Evolutionary conservation across 1,140 invertebrate species (phyloP).

Genomic region (Pygmarrhopalites habei): DNA sequence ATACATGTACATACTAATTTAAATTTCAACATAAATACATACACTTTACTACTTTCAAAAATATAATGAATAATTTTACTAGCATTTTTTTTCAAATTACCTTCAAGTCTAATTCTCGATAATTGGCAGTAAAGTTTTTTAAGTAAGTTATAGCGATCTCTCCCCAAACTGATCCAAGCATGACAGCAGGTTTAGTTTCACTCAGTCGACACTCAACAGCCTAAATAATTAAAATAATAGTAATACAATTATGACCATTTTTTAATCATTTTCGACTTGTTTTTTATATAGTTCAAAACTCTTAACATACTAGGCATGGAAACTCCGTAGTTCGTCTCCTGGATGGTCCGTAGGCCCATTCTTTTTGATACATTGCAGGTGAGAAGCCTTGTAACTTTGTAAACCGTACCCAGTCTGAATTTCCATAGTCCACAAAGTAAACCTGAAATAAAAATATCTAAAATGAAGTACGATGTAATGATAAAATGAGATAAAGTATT

Average conservation of each 20-base stretch:
- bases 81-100: not conserved
- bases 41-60: no score
- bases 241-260: not conserved
- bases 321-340: no score
- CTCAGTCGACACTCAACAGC: constrained; percentile 34
- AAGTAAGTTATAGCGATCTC: constrained; percentile 9
- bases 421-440: constrained; percentile 59
- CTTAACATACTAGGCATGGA: not conserved
- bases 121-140: constrained; percentile 4
- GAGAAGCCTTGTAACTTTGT: constrained; percentile 9
- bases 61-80: not conserved
- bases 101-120: not conserved
- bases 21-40: no score
- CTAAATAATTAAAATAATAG: constrained; percentile 18
- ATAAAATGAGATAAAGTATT: not conserved
- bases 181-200: constrained; percentile 25
- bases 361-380: constrained; percentile 3
- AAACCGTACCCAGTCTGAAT: constrained; percentile 42
- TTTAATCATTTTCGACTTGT: not conserved
- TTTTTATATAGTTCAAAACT: no score
- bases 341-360: not conserved
- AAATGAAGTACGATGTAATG: not conserved
- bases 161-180: constrained; percentile 28
- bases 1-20: no score
- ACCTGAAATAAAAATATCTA: not conserved